Base-by-base conservation (phyloP, 2,113 vertebrate species). In the Pedionomus torquatus region DNA sequence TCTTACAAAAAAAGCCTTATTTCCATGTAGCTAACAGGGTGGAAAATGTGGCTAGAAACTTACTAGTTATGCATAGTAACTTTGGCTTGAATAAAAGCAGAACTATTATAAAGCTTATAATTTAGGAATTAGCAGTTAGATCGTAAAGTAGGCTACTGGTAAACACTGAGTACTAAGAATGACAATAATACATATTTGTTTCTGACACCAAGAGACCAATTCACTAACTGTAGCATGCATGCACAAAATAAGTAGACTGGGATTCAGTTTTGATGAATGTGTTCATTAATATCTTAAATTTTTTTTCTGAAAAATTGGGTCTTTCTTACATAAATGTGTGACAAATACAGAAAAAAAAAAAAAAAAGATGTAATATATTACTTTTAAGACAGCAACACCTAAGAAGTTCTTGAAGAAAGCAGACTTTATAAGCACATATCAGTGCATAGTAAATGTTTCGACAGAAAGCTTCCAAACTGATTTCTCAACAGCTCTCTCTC, bases 1-100 rank as follows among this genome's bases (percentile, higher is more conserved):
- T 57, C 87, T 95, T 72, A 94, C 88, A 88, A 96, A 97, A 81
- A 97, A 96, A 89, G 90, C 74, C 80, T 94, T 92, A 90, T 97
- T 97, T 98, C 96, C 41, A 10, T 83, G 26, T 25, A 74, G 77
- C 87, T 90, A 95, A 85, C 92, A 65, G 77, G 95, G 76, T 58
- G 88, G 94, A 95, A 97, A 96, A 90, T 87, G 91, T 87, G 61
- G 83, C 83, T 78, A 93, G 66, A 78, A 85, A 90, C 89, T 93
- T 91, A 82, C 55, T 46, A 84, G 74, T 83, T 78, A 91, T 91
- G 74, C 83, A 89, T 51, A 83, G 84, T 82, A 97, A 93, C 75
- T 95, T 91, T 81, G 19, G 74, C 70, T 91, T 93, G 79, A 97
- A 87, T 90, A 94, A 94, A 78, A 95, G 30, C 43, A 94, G 24